phyloP scores from a whole-genome alignment of 2,797 vertebrate genomes.

The Todus mexicanus region DNA sequence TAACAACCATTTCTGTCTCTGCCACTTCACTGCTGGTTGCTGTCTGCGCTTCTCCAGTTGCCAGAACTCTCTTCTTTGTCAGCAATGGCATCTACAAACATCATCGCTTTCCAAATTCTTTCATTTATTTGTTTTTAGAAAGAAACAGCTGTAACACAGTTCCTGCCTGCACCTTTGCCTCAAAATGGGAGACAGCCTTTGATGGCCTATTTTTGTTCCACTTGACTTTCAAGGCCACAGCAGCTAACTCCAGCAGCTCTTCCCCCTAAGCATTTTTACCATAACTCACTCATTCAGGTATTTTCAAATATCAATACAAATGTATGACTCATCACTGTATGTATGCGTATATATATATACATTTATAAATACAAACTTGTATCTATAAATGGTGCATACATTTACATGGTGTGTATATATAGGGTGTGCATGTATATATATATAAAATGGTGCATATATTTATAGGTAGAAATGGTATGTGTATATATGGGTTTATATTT shows the following conservation, averaged over 20 bases:
- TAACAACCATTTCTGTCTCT: background rate
- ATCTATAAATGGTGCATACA: background rate
- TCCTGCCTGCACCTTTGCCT: background rate
- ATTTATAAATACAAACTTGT: background rate
- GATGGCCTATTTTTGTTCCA: background rate
- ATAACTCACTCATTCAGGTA: background rate
- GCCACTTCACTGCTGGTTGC: background rate
- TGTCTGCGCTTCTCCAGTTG: background rate
- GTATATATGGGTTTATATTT: background rate
- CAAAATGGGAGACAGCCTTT: background rate
- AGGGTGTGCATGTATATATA: too few species aligned
- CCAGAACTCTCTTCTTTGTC: background rate
- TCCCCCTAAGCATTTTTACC: background rate
- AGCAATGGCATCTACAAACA: background rate
- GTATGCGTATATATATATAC: background rate
- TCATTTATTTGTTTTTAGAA: background rate
- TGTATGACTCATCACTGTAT: background rate
- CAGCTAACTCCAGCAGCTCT: background rate
- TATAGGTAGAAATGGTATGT: background rate
- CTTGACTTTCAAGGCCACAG: background rate
- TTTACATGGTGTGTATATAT: background rate
- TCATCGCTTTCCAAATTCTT: too few species aligned
- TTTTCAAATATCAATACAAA: background rate
- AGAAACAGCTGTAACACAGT: background rate
- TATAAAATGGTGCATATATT: background rate